Base-by-base conservation (phyloP, 2,797 vertebrate genomes). In the Brachymystax lenok region DNA sequence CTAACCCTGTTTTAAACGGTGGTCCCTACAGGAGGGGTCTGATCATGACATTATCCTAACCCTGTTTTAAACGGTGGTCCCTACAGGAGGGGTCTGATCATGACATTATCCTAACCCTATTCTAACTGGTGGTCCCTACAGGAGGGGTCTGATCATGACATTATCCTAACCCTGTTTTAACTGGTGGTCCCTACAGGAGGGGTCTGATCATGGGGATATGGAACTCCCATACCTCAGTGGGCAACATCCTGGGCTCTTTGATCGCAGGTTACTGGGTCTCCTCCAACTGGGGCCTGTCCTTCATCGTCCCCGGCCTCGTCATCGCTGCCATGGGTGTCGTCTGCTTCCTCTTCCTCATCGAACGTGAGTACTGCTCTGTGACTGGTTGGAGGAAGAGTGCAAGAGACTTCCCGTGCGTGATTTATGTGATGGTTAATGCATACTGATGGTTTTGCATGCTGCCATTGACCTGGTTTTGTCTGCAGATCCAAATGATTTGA, bases 131-230 rank as follows among this genome's bases (percentile, higher is more conserved):
- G 6, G 24, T 21, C 59, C 56, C 59, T 27, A 74, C 90, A 99
- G 98, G 85, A 93, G 97, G 50, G 98, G 97, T 5, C 90, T 35
- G 33, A 35, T 33, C 40, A 12, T 2, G 10, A 46, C 7, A 40
- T 2, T 12, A 46, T 46, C 40, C 40, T 74, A 64, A 28, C 71
- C 54, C 2, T 74, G 16, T 74, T 24, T 5, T 30, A 19, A n/a
- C 63, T 16, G 50, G 27, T 28, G 6, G 24, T 21, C 59, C 56
- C 59, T 27, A 74, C 90, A 99, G 98, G 85, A 93, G 97, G 50
- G 98, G 98, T 5, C 90, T 99, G 76, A 96, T 99, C 90, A 99
- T 99, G 98, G 98, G 98, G 0, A 83, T 99, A 88, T 99, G 98
- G 98, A 99, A 99, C 90, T 99, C 97, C 0, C 98, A 99, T 89